phyloP scores from a whole-genome alignment of 2,113 vertebrate species.

The Pelvicachromis taeniatus region DNA sequence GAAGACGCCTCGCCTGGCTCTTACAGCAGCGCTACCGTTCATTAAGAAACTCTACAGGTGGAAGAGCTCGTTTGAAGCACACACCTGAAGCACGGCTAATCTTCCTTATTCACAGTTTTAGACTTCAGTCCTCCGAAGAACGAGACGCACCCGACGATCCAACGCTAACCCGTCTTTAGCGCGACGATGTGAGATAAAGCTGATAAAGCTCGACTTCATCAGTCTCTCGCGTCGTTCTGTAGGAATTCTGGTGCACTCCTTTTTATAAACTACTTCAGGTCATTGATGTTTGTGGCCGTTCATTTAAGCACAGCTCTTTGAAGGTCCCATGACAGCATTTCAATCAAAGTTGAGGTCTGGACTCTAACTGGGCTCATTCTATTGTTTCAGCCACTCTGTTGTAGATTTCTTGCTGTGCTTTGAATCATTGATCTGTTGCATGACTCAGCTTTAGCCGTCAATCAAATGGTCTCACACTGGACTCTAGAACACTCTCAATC shows the following conservation, averaged over 20 bases:
- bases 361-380: neutral
- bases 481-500: neutral
- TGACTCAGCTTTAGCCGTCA: neutral
- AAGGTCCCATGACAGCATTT: neutral
- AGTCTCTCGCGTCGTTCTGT: neutral
- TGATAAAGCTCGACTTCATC: neutral
- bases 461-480: neutral
- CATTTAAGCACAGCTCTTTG: neutral
- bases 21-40: fast-evolving
- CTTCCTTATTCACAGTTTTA: neutral
- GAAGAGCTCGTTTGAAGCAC: neutral
- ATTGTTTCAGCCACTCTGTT: neutral
- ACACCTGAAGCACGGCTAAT: neutral
- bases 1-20: fast-evolving
- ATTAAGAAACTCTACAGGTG: neutral
- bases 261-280: neutral
- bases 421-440: neutral
- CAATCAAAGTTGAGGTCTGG: neutral
- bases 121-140: neutral
- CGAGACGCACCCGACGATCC: neutral
- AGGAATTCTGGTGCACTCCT: neutral
- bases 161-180: neutral
- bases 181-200: neutral
- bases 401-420: neutral
- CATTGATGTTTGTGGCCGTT: neutral